Evolutionary conservation across 2,888 invertebrate species (phyloP), one percentile per base, ranked within the genome.

Genomic region (Heliconius charithonia): DNA sequence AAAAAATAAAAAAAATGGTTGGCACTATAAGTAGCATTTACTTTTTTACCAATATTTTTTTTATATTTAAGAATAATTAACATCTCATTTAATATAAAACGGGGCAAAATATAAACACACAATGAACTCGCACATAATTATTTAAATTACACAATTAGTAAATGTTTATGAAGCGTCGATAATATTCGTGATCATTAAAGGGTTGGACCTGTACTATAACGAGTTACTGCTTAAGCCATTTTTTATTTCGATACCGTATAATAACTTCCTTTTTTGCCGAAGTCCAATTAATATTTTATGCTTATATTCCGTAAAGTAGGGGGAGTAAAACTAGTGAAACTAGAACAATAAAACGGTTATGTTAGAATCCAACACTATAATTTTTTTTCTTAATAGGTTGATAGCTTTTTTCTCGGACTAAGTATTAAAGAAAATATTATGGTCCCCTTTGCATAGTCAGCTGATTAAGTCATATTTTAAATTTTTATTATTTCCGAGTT

Each of bases 161-260:
- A 72, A 72, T 41, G 63, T 63, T 63, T 41, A 41, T 74, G 41
- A 63, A 63, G 62, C 27, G 70, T 69, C 74, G 63, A 70, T 75
- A 63, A 63, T 56, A 75, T 77, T 75, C 67, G 77, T 76, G 77
- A 70, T 89, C 91, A 90, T 92, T 91, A 92, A 87, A 89, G 92
- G 91, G 91, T 91, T 91, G 90, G 90, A 88, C 88, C 87, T 88
- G 86, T 88, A 87, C 87, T 87, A 89, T 90, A 92, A 92, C 91
- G 89, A 91, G 63, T 22, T 27, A 22, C 63, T 85, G 87, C 87
- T 86, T 87, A 27, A 19, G 87, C 91, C 86, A 90, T 89, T 93
- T 93, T 92, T 93, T 92, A 89, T 90, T 89, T 89, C 85, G 85
- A 84, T 87, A 82, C 85, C 85, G 87, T 86, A 86, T 67, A 83